Evolutionary conservation across 2,113 vertebrate genomes (phyloP), one percentile per base, ranked within the genome.

Genomic region (Cyrtonyx montezumae): DNA sequence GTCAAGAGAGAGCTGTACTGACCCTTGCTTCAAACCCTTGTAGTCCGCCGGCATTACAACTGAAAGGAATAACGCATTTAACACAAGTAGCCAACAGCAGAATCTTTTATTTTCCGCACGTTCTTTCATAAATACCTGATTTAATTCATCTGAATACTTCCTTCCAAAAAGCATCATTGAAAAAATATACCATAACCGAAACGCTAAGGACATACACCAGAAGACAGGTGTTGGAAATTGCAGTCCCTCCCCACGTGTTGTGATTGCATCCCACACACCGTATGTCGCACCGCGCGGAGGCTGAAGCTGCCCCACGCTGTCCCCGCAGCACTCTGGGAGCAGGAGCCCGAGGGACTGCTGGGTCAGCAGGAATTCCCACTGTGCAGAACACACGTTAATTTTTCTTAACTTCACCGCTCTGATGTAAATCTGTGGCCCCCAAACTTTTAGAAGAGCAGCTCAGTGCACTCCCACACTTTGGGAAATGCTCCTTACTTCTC

Each of bases 221-320:
- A 95, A 91, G 90, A 88, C 86, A 95, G 90, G 90, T 93, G 92
- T 40, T 93, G 88, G 65, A 86, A 90, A 90, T 86, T 75, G 90
- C 86, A 93, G 77, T 75, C 4, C 0, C 65, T 74, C 79, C 79
- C 87, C 90, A 32, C 85, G 79, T 94, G 76, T 90, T 95, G 87
- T 89, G 87, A 87, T 87, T 2, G 62, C 74, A 73, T 85, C 93
- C 93, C 93, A 95, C 83, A 88, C 90, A 86, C 88, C 83, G 70
- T 95, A 91, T 93, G 86, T 63, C 30, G 0, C 74, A 2, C 13
- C 0, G 8, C 17, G 76, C 26, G 92, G 92, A 91, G 92, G 88
- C 88, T 95, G 88, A 88, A 1, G 4, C 66, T 69, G 0, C 69
- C 73, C 88, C 84, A 53, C 58, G 1, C 73, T 80, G 83, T 78